Evolutionary conservation across 2,888 invertebrate species (phyloP), one percentile per base, ranked within the genome.

Genomic region (Epirrhoe tristata): DNA sequence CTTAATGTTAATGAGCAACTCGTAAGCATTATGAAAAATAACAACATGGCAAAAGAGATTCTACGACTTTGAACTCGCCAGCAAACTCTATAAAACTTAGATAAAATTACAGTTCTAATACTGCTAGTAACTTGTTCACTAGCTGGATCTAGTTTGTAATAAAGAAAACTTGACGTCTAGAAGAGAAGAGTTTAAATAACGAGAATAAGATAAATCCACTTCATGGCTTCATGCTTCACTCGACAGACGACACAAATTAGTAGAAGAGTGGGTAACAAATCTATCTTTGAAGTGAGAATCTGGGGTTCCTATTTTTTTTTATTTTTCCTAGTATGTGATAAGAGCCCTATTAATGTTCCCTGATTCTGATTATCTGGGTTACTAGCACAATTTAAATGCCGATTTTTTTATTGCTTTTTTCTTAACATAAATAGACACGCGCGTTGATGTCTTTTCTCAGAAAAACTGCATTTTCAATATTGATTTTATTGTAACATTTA

Each of bases 371-470:
- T 1, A 14, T 14, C 46, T 46, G 46, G n/a, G 46, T n/a, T n/a
- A 46, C 6, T 4, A 46, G 3, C 14, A n/a, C 5, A 46, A n/a
- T 46, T 46, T 6, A 14, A 6, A n/a, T 46, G 46, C 14, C 12
- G 46, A 46, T 5, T n/a, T 14, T 14, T 46, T 6, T 6, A 46
- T 46, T 46, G n/a, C 24, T 24, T 1, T 24, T 3, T 43, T 48
- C 7, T 48, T 5, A 5, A 50, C 58, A 63, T 14, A 36, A 46
- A 24, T n/a, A 36, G 8, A 52, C 34, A 53, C 60, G 77, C 87
- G n/a, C n/a, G 86, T 87, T 86, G 85, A 86, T 82, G 84, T 87
- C 86, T 87, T 86, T 86, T 87, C 67, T 78, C 58, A 63, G 58
- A 52, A 61, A 64, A 43, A 56, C 24, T 16, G 14, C 46, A 32